Percentiles rank a stretch among this genome's conserved stretches.
Evolutionary conservation across 2,888 invertebrate species (phyloP).

Genomic region (Yponomeuta cagnagella): DNA sequence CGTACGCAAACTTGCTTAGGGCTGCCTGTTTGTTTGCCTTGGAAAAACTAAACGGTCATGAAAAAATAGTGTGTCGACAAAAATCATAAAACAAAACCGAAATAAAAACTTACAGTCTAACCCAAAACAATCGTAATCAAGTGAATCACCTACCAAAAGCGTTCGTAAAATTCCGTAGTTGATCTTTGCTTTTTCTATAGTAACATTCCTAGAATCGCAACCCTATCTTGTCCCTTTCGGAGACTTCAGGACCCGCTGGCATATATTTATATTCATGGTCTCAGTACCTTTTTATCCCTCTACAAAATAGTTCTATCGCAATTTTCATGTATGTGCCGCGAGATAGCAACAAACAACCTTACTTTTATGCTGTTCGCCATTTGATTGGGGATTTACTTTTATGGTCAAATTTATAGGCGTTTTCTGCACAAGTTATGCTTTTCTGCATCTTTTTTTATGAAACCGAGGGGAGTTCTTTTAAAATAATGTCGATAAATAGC

Average conservation of each 20-base stretch:
- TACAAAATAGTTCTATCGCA: conserved; percentile 55
- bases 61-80: neutral
- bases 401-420: conserved; percentile 70
- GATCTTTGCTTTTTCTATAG: neutral
- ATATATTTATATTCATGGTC: conserved; percentile 63
- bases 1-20: conserved; percentile 29
- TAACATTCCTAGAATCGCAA: neutral
- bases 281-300: conserved; percentile 57
- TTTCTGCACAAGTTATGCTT: conserved; percentile 44
- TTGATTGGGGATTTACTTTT: conserved; percentile 74
- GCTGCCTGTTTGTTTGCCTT: conserved; percentile 25
- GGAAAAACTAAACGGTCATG: neutral
- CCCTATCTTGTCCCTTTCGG: neutral
- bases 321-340: conserved; percentile 57
- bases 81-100: neutral
- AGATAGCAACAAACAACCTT: conserved; percentile 67
- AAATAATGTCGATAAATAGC: conserved; percentile 26
- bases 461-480: conserved; percentile 31
- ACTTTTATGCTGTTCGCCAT: conserved; percentile 66
- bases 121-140: neutral
- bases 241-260: neutral
- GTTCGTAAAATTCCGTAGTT: neutral
- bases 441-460: conserved; percentile 32
- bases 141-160: neutral
- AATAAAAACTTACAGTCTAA: neutral